These are phyloP conservation scores for Strigops habroptila DNA, from an alignment of 2,113 vertebrate species.

Conservation along the genomic window DNA sequence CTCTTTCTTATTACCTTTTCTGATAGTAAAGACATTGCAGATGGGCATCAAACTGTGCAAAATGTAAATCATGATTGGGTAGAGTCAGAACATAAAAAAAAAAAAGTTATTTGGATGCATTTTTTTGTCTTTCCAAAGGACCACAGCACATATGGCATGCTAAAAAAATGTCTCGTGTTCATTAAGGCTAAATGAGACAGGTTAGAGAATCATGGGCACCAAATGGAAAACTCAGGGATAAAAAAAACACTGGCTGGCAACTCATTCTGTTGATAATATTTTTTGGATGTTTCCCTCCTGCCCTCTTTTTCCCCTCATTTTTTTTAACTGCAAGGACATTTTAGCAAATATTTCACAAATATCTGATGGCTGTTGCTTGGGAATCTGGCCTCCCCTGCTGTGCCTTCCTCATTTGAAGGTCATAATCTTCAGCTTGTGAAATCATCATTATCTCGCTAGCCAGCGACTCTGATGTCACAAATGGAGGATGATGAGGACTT, in stretches of 20 bases:
- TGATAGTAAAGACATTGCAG: slow-evolving; percentile 39
- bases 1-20: slow-evolving; percentile 50
- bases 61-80: slow-evolving; percentile 59
- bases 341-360: slow-evolving; percentile 63
- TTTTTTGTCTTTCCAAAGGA: slow-evolving; percentile 15
- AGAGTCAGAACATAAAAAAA: slow-evolving; percentile 36
- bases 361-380: slow-evolving; percentile 47
- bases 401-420: slow-evolving; percentile 61
- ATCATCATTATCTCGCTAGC: slow-evolving; percentile 58
- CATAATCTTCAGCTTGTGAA: slow-evolving; percentile 60
- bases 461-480: slow-evolving; percentile 63
- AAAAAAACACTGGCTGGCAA: slow-evolving; percentile 46
- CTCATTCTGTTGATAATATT: slow-evolving; percentile 58
- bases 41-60: slow-evolving; percentile 66
- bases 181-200: slow-evolving; percentile 65
- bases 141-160: slow-evolving; percentile 57
- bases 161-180: slow-evolving; percentile 50
- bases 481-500: slow-evolving; percentile 58
- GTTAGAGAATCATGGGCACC: slow-evolving; percentile 58
- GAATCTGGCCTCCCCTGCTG: slow-evolving; percentile 56
- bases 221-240: slow-evolving; percentile 31
- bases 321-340: slow-evolving; percentile 51
- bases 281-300: slow-evolving; percentile 62
- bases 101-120: slow-evolving; percentile 33
- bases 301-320: neutral